Percentiles rank a stretch among this genome's conserved stretches.
Evolutionary conservation across 2,888 invertebrate species (phyloP).

Genomic region (Salpingus planirostris): DNA sequence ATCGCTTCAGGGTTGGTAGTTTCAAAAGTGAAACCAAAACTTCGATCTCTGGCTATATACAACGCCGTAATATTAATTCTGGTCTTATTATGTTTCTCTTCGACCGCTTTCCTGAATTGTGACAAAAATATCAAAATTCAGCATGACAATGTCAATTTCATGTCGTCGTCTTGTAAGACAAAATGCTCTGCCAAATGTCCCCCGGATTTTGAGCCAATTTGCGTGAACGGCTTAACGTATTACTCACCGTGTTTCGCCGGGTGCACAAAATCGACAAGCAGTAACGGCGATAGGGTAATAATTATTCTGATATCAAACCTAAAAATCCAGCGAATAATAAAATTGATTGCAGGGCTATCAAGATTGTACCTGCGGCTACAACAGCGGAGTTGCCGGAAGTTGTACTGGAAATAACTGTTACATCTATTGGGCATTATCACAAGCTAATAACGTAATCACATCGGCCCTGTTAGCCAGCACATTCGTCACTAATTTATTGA

Average conservation of each 20-base stretch:
- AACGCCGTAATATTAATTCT: conserved; percentile 42
- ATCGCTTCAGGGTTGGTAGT: conserved; percentile 48
- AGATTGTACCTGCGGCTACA: conserved; percentile 45
- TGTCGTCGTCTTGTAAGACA: not conserved
- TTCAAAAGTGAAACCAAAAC: conserved; percentile 44
- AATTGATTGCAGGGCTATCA: conserved; percentile 38
- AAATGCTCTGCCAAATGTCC: conserved; percentile 47
- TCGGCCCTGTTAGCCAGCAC: conserved; percentile 34
- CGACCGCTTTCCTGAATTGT: conserved; percentile 31
- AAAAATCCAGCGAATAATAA: conserved; percentile 3
- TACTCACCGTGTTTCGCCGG: conserved; percentile 71
- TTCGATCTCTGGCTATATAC: conserved; percentile 44
- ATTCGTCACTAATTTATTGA: conserved; percentile 45
- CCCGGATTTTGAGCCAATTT: conserved; percentile 52
- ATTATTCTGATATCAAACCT: too few species aligned
- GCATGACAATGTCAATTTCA: conserved; percentile 14
- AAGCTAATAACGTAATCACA: conserved; percentile 28
- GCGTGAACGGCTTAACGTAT: conserved; percentile 51
- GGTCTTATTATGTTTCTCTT: conserved; percentile 42
- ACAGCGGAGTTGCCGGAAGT: conserved; percentile 42
- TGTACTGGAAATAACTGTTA: conserved; percentile 45
- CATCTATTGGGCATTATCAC: conserved; percentile 43
- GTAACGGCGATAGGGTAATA: conserved; percentile 32
- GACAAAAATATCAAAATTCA: conserved; percentile 34
- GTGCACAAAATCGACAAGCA: conserved; percentile 38